Conservation (phyloP, 2,888 invertebrate species). For the Mactromeris polynyma region DNA sequence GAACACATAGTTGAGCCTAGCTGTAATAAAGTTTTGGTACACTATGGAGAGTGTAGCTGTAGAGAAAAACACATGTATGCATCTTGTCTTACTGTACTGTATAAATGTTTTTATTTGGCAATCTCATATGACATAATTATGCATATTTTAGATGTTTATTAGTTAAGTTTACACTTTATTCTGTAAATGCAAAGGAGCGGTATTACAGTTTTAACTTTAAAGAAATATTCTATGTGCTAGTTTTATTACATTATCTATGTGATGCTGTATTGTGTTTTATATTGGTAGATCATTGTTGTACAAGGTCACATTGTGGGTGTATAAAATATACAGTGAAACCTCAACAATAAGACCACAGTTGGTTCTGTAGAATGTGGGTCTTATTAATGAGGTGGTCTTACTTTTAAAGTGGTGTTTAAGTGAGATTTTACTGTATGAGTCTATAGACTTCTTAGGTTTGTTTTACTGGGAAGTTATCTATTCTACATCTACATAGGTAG, state of each 20-base stretch:
- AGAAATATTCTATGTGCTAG: not conserved
- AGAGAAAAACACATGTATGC: not conserved
- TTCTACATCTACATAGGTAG: too few species aligned
- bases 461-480: too few species aligned
- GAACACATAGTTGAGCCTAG: not conserved
- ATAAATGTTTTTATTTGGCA: not conserved
- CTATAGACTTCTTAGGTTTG: too few species aligned
- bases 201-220: not conserved
- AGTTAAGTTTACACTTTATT: not conserved
- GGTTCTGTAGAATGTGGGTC: too few species aligned
- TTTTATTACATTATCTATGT: not conserved
- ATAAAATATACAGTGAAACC: too few species aligned
- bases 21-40: not conserved
- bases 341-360: too few species aligned
- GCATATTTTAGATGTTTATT: not conserved
- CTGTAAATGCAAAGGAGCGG: not conserved
- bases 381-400: too few species aligned
- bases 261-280: too few species aligned
- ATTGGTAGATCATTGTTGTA: too few species aligned
- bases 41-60: not conserved
- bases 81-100: not conserved
- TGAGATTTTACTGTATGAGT: too few species aligned
- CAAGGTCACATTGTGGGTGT: too few species aligned
- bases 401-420: too few species aligned
- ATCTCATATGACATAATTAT: constrained; percentile 12